A percentile compares a stretch with the other conserved stretches of the same genome.
Conservation (phyloP, 2,797 vertebrate species). For the Poeciliopsis paucimaculata region DNA sequence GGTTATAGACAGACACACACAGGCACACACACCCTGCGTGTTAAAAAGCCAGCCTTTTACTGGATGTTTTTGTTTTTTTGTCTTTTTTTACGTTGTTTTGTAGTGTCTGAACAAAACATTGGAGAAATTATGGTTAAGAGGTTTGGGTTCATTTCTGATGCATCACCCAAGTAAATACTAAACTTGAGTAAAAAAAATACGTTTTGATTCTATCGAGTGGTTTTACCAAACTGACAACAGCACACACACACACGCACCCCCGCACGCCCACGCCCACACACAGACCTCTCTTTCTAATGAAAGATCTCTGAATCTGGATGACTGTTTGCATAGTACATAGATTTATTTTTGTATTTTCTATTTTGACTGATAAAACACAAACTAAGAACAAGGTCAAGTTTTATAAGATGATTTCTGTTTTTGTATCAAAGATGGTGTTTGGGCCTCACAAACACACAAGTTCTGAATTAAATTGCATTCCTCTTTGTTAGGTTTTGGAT, state of each 20-base stretch:
- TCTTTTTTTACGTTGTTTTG: not conserved
- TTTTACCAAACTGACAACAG: no score
- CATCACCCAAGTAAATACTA: not conserved
- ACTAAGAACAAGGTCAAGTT: no score
- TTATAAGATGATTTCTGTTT: no score
- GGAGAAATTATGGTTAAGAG: not conserved
- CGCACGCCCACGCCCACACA: no score
- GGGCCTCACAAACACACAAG: not conserved
- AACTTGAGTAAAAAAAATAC: no score
- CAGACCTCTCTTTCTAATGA: not conserved
- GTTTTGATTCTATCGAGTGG: no score
- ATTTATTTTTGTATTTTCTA: not conserved
- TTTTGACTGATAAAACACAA: no score
- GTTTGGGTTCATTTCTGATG: not conserved
- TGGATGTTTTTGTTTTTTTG: no score
- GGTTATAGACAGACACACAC: constrained; percentile 22
- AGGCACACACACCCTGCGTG: not conserved
- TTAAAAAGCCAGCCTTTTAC: not conserved
- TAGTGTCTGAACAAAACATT: not conserved
- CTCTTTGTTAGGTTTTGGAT: not conserved
- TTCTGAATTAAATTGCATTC: not conserved
- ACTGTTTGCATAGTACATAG: not conserved
- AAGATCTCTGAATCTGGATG: not conserved
- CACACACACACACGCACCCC: no score
- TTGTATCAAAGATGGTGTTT: not conserved